These are phyloP conservation scores for Acipenser oxyrinchus DNA, from an alignment of 2,797 vertebrate species.

Conservation along the genomic window DNA sequence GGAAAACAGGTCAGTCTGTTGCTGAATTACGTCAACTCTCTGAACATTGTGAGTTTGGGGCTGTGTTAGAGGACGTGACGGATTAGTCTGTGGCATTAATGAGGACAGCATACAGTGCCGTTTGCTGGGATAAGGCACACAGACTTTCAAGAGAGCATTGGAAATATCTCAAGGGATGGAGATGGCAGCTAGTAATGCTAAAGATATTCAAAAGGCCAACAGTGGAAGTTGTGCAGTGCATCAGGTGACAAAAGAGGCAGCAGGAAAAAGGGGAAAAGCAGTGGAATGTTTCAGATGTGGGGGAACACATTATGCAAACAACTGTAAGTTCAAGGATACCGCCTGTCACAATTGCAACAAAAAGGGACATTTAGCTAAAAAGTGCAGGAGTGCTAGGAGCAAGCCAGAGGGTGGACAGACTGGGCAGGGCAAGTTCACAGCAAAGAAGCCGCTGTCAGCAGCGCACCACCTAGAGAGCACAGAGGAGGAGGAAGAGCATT, in stretches of 20 bases:
- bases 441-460: neutral
- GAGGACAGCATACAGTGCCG: conserved; percentile 13
- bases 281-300: conserved; percentile 14
- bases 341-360: conserved; percentile 7
- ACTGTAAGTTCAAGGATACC: conserved; percentile 13
- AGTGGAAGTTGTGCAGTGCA: neutral
- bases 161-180: conserved; percentile 20
- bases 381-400: neutral
- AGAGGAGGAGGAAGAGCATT: conserved; percentile 2
- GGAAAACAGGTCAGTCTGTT: conserved; percentile 9
- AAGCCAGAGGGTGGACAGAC: neutral
- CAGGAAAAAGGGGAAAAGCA: neutral
- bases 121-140: conserved; percentile 15
- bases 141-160: conserved; percentile 20
- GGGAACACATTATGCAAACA: conserved; percentile 6
- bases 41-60: conserved; percentile 18
- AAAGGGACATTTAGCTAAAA: neutral
- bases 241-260: conserved; percentile 2
- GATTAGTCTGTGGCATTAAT: conserved; percentile 9
- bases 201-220: conserved; percentile 13
- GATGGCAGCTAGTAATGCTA: conserved; percentile 13
- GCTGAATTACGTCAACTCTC: conserved; percentile 11
- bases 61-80: conserved; percentile 13
- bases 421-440: neutral
- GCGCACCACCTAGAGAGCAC: neutral